Conservation (phyloP, 2,797 vertebrate species). For the Cyclopterus lumpus region DNA sequence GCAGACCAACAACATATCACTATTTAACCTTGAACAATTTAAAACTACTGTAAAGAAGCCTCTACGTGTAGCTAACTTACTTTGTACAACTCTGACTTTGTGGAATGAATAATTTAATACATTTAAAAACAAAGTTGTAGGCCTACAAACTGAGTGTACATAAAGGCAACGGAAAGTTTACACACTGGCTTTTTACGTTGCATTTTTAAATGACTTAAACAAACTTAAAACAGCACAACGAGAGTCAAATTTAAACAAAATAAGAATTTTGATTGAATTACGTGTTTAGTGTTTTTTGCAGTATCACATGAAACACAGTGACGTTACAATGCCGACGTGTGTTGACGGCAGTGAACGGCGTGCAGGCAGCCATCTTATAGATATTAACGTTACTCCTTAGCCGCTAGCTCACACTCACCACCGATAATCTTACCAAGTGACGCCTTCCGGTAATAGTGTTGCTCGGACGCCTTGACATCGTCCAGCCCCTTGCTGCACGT, state of each 20-base stretch:
- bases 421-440: too few relatives aligned
- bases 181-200: not conserved
- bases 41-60: slow-evolving; percentile 8
- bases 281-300: not conserved
- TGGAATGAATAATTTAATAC: not conserved
- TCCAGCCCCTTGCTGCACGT: not conserved
- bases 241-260: too few relatives aligned
- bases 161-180: not conserved
- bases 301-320: not conserved
- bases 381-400: not conserved
- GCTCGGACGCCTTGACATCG: not conserved
- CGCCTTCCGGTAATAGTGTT: not conserved
- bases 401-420: not conserved
- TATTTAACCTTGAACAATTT: slow-evolving; percentile 54
- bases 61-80: slow-evolving; percentile 20
- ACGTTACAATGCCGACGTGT: not conserved
- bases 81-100: not conserved
- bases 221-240: not conserved
- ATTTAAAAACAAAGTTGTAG: not conserved
- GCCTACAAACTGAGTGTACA: not conserved
- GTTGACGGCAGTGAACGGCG: not conserved
- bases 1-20: slow-evolving; percentile 35
- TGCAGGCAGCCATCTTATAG: too few relatives aligned
- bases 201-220: not conserved
- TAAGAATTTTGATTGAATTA: not conserved